These are phyloP conservation scores for Psettodes erumei DNA, from an alignment of 2,113 vertebrate species.

Conservation along the genomic window DNA sequence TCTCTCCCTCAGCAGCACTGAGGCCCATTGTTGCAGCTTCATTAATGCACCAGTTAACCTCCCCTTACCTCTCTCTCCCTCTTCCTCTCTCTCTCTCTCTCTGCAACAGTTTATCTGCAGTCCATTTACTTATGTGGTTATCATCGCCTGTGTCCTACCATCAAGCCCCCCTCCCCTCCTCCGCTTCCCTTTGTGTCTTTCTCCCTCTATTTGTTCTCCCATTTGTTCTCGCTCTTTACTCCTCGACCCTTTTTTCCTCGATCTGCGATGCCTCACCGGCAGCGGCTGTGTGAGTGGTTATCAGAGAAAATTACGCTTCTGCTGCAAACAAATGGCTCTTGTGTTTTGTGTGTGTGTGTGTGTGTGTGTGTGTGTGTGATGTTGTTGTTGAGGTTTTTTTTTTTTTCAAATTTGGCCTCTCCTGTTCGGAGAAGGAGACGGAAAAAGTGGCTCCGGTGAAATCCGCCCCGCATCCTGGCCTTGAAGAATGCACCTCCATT, in stretches of 20 bases:
- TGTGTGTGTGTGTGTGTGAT: too few relatives aligned
- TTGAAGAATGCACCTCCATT: constrained; percentile 67
- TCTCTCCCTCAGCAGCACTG: constrained; percentile 42
- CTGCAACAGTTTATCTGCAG: constrained; percentile 38
- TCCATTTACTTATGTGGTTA: constrained; percentile 43
- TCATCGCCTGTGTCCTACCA: constrained; percentile 20
- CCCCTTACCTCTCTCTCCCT: constrained; percentile 14
- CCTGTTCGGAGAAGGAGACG: constrained; percentile 10
- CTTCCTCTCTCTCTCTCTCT: too few relatives aligned
- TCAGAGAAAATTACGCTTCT: constrained; percentile 55
- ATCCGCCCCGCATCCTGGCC: constrained; percentile 38
- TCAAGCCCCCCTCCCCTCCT: background rate
- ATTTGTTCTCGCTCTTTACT: constrained; percentile 43
- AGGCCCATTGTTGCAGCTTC: constrained; percentile 55
- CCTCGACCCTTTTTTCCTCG: constrained; percentile 41
- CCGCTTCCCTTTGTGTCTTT: constrained; percentile 18
- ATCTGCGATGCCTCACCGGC: constrained; percentile 26
- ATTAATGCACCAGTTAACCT: constrained; percentile 58
- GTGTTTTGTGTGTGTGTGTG: too few relatives aligned
- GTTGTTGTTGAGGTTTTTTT: too few relatives aligned
- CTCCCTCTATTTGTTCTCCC: constrained; percentile 47
- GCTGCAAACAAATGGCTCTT: constrained; percentile 53
- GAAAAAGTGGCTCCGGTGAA: constrained; percentile 37
- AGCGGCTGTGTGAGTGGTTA: constrained; percentile 40
- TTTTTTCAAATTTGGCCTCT: background rate